Percentiles rank a stretch among this genome's conserved stretches.
These are phyloP conservation scores for Arothron firmamentum DNA, from an alignment of 2,113 vertebrate genomes.

Conservation along the genomic window DNA sequence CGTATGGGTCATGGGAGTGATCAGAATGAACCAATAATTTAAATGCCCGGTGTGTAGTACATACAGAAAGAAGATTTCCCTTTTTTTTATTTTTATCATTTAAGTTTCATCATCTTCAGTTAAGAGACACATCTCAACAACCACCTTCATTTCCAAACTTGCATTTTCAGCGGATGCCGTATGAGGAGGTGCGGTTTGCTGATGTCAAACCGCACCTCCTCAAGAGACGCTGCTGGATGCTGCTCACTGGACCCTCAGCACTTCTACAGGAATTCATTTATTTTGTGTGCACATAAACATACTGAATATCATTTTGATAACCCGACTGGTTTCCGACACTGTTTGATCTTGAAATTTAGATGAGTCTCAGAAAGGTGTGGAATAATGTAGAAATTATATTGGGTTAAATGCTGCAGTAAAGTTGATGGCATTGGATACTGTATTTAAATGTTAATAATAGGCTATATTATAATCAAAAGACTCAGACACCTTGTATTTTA, in stretches of 20 bases:
- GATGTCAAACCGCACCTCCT: too few relatives aligned
- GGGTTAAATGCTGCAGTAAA: conserved; percentile 55
- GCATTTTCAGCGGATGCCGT: too few relatives aligned
- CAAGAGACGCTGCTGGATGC: background rate
- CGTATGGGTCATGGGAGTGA: too few relatives aligned
- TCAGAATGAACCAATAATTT: background rate
- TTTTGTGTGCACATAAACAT: conserved; percentile 23
- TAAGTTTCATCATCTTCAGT: too few relatives aligned
- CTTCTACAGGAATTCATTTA: background rate
- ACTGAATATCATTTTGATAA: conserved; percentile 21
- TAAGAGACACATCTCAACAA: too few relatives aligned
- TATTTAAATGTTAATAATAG: conserved; percentile 81
- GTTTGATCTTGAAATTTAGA: conserved; percentile 27
- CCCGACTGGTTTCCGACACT: conserved; percentile 12
- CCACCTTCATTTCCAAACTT: too few relatives aligned
- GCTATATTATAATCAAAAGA: conserved; percentile 75
- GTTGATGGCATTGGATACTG: conserved; percentile 66
- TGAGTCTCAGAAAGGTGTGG: conserved; percentile 33
- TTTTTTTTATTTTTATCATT: too few relatives aligned
- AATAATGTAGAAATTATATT: conserved; percentile 34
- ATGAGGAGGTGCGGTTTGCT: too few relatives aligned
- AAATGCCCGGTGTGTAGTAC: background rate
- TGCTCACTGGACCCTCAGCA: background rate
- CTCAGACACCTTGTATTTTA: conserved; percentile 74
- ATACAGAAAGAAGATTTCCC: background rate